A percentile compares a stretch with the other conserved stretches of the same genome.
phyloP scores from a whole-genome alignment of 1,140 invertebrate species.

The Drosophila santomea region DNA sequence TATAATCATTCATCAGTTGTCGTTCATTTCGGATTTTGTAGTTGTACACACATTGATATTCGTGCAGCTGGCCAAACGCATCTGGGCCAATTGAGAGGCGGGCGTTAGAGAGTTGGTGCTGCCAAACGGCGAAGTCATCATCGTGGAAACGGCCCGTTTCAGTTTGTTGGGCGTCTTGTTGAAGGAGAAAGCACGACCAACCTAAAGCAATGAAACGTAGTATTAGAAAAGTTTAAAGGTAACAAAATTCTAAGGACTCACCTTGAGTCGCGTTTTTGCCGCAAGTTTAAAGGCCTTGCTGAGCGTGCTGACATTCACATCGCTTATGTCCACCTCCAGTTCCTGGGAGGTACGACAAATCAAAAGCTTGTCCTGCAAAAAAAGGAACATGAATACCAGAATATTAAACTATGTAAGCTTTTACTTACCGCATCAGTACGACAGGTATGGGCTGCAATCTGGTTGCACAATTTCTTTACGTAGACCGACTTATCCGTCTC shows the following conservation, averaged over 20 bases:
- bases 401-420: neutral
- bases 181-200: conserved; percentile 96
- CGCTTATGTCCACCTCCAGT: conserved; percentile 93
- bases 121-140: conserved; percentile 95
- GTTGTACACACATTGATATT: conserved; percentile 91
- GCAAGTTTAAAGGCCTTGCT: conserved; percentile 95
- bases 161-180: conserved; percentile 97
- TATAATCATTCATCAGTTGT: conserved; percentile 6
- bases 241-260: conserved; percentile 17
- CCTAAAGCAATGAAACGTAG: conserved; percentile 70
- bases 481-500: conserved; percentile 92
- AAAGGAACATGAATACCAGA: neutral
- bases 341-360: conserved; percentile 89
- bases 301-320: conserved; percentile 92
- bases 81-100: conserved; percentile 90
- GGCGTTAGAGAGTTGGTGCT: conserved; percentile 91
- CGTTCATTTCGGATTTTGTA: neutral
- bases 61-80: conserved; percentile 92
- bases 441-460: conserved; percentile 94
- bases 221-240: neutral
- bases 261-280: conserved; percentile 93
- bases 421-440: conserved; percentile 91
- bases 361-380: conserved; percentile 84
- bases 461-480: conserved; percentile 92
- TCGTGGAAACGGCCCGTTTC: conserved; percentile 96